Evolutionary conservation across 2,888 invertebrate genomes (phyloP), one percentile per base, ranked within the genome.

Genomic region (Carpatolechia fugitivella): DNA sequence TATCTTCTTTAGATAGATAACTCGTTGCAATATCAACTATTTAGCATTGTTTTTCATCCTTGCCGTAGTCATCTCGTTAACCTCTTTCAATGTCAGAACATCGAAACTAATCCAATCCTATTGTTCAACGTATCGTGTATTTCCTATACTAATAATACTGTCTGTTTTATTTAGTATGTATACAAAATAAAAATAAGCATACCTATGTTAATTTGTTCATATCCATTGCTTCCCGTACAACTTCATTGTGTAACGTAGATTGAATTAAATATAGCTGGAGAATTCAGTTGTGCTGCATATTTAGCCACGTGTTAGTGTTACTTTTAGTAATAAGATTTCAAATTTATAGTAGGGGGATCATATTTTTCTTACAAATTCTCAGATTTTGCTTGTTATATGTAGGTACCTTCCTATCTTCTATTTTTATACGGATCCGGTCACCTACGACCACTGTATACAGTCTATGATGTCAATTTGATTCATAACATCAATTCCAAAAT

Each of bases 21-120:
- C n/a, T n/a, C n/a, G n/a, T n/a, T n/a, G n/a, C n/a, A n/a, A n/a
- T n/a, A n/a, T 24, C 24, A 24, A 6, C 6, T 33, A 2, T 8
- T 10, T 20, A 24, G 11, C 20, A 31, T 52, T 31, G 52, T 30
- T 18, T 1, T 20, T 8, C 31, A 66, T 62, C 79, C 80, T 79
- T 79, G 75, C 56, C 48, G 65, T 68, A 68, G 76, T 80, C 80
- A 78, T 73, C 72, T 80, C 65, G 75, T 78, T 78, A 73, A 66
- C 68, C 74, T 75, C 75, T 72, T 65, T 71, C 70, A 75, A 72
- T 80, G 74, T 81, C 74, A 79, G 67, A 72, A 72, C 67, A 44
- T 29, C 29, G 29, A 44, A 44, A 44, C 29, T 24, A 44, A 44
- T 44, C 29, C 8, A 44, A 44, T n/a, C 58, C 72, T 68, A 82